Base-by-base conservation (phyloP, 2,888 invertebrate genomes). In the Lochmaea crataegi region DNA sequence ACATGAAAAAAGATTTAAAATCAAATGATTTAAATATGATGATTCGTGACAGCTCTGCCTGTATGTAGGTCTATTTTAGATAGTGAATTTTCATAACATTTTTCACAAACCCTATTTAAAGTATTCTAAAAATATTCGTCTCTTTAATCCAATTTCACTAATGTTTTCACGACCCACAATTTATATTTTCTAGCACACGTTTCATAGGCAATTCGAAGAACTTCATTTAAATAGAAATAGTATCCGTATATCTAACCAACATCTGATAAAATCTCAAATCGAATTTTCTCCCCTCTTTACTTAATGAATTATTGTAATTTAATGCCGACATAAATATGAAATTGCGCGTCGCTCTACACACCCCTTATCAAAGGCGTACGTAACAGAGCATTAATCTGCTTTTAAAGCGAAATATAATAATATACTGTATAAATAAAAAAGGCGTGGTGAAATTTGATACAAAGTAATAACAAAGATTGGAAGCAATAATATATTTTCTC, bases 241-340 rank as follows among this genome's bases (percentile, higher is more conserved):
- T 18, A 51, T 68, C 18, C 74, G 68, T 78, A 77, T 73, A 77
- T 32, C 60, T 79, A 74, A 79, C 63, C 74, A 67, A 67, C 79
- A 78, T 79, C 79, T 75, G 81, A 81, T 82, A 83, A 80, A 81
- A 82, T 80, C 82, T 80, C 82, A 82, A 84, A 84, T 84, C 83
- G 83, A 83, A 82, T 82, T 82, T 78, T 80, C 78, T 66, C 56
- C 75, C 74, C 76, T 81, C 81, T 79, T 77, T 80, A 75, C 68
- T 80, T 84, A 84, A 85, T 84, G 84, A 85, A 83, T 85, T 84
- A 85, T 84, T 81, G 84, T 84, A 82, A 84, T 85, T 84, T 82
- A 82, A 84, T 84, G 81, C 84, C 75, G 77, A 78, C 77, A 79
- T 82, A 82, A 81, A 81, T 82, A 82, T 75, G 72, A 68, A 67